Evolutionary conservation across 2,797 vertebrate genomes (phyloP), one percentile per base, ranked within the genome.

Genomic region (Sebastolobus altivelis): DNA sequence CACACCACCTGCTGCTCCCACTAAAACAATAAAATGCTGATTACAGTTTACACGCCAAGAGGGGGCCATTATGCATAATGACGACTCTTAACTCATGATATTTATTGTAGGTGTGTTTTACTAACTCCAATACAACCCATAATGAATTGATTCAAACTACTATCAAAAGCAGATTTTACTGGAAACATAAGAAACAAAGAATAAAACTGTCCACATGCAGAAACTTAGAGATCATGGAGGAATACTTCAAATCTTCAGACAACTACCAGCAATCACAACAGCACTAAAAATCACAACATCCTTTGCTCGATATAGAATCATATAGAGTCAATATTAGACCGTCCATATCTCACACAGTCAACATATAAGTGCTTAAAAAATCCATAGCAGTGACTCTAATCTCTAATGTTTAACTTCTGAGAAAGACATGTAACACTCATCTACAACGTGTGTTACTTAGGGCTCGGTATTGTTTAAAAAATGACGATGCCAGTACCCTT

Each of bases 291-390:
- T 22, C 49, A 54, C 52, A 55, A 22, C 52, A 55, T 40, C 37
- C 4, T 40, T 0, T 35, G 40, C 37, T 46, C 20, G 46, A 65
- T 43, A 29, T 1, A 55, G 22, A 60, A 5, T 16, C 29, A 43
- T n/a, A 38, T 1, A 52, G 37, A 75, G 79, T 72, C 55, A 43
- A 79, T 40, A 66, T 63, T 18, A 74, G 25, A 69, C 4, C 11
- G 4, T 79, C 22, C 10, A 49, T 27, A 40, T 65, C 49, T 63
- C 18, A 18, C 8, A 1, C 1, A 0, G 38, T 38, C 65, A 65
- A 70, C 38, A 63, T 29, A 70, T 27, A 27, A 31, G 1, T 18
- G 65, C 29, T 22, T 46, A 2, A 22, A 18, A 27, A 20, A 61
- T 35, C 31, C 14, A 55, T 55, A 6, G n/a, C 52, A 55, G 46